A percentile compares a stretch with the other conserved stretches of the same genome.
phyloP scores from a whole-genome alignment of 2,113 vertebrate genomes.

The Elanus axillaris region DNA sequence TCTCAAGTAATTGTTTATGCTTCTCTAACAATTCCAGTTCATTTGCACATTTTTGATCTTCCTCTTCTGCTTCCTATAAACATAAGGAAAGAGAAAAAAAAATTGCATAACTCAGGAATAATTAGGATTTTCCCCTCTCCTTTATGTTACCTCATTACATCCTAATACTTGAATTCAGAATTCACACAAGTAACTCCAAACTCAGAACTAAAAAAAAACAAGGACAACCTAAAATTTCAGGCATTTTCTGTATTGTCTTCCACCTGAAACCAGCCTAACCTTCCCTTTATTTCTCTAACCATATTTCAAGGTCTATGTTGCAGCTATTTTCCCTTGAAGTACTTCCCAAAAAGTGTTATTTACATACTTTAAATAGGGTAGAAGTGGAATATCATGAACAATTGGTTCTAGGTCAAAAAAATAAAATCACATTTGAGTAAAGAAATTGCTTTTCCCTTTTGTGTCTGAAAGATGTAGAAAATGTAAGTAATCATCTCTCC shows the following conservation, averaged over 20 bases:
- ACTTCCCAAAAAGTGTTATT: not conserved
- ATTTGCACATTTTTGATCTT: constrained; percentile 68
- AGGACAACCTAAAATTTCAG: not conserved
- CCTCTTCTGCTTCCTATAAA: constrained; percentile 72
- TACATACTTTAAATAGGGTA: not conserved
- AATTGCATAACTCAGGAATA: not conserved
- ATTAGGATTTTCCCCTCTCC: not conserved
- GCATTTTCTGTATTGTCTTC: not conserved
- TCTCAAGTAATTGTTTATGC: constrained; percentile 72
- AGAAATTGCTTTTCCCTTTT: not conserved
- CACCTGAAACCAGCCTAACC: not conserved
- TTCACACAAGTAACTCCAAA: not conserved
- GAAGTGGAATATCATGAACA: not conserved
- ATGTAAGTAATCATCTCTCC: not conserved
- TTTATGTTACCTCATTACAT: not conserved
- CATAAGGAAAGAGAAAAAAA: not conserved
- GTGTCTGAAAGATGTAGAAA: not conserved
- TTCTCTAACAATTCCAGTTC: constrained; percentile 74
- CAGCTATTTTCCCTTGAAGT: not conserved
- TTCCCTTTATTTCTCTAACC: not conserved
- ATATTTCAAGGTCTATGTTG: not conserved
- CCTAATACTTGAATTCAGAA: not conserved
- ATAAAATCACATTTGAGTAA: not conserved
- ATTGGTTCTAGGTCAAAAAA: not conserved
- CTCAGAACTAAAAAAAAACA: not conserved